Conservation (phyloP, 2,888 invertebrate species). For the Tridacna crocea region DNA sequence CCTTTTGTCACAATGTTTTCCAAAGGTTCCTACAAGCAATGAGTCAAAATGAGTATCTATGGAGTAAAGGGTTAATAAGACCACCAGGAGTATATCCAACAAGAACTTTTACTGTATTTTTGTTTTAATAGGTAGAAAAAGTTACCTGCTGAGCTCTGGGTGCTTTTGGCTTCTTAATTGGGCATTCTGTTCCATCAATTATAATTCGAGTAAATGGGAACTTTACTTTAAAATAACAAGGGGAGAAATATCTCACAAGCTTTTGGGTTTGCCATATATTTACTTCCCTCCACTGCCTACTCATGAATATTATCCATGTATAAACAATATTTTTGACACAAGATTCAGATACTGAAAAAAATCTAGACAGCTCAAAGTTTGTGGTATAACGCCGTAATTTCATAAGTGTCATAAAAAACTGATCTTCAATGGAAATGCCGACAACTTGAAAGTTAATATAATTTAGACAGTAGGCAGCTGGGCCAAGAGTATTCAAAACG, state of each 20-base stretch:
- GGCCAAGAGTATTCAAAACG: conserved; percentile 37
- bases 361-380: conserved; percentile 46
- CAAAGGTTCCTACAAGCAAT: too few relatives aligned
- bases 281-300: conserved; percentile 54
- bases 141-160: conserved; percentile 54
- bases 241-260: conserved; percentile 56
- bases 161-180: conserved; percentile 52
- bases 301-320: conserved; percentile 63
- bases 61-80: conserved; percentile 33
- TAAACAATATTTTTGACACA: conserved; percentile 53
- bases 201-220: conserved; percentile 65
- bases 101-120: conserved; percentile 53
- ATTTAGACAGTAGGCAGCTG: conserved; percentile 38
- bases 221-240: conserved; percentile 55
- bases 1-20: too few relatives aligned
- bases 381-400: conserved; percentile 45
- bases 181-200: conserved; percentile 68
- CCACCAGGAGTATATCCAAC: conserved; percentile 61
- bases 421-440: conserved; percentile 38
- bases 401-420: conserved; percentile 50
- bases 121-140: conserved; percentile 61
- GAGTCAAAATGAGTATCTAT: too few relatives aligned
- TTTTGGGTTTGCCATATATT: conserved; percentile 59
- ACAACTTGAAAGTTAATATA: conserved; percentile 24
- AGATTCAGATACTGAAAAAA: conserved; percentile 53